Evolutionary conservation across 2,888 invertebrate genomes (phyloP).

Genomic region (Drosophila pseudotakahashii): DNA sequence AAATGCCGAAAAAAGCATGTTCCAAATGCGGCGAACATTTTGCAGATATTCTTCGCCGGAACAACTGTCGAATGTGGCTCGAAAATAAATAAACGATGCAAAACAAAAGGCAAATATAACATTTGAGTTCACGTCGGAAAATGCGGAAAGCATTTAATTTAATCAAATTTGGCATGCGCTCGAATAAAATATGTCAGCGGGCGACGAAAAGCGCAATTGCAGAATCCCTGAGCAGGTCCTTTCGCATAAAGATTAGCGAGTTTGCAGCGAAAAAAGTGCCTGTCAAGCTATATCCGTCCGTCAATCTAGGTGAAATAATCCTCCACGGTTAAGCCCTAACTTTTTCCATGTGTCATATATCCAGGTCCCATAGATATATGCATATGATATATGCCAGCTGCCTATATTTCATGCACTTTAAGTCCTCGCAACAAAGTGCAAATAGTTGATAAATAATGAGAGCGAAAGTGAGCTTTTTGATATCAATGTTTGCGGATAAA

Average conservation of each 20-base stretch:
- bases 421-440: neutral
- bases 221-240: neutral
- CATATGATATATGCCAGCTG: no score
- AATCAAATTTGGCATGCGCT: constrained; percentile 54
- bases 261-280: neutral
- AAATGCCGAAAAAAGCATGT: constrained; percentile 20
- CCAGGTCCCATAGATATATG: no score
- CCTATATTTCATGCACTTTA: neutral
- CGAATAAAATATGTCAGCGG: constrained; percentile 48
- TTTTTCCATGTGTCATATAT: neutral
- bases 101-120: constrained; percentile 30
- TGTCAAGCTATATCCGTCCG: constrained; percentile 6
- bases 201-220: neutral
- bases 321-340: neutral
- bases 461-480: neutral
- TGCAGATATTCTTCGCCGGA: constrained; percentile 20
- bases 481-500: neutral
- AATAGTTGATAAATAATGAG: neutral
- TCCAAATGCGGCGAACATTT: constrained; percentile 38
- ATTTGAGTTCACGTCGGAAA: constrained; percentile 41
- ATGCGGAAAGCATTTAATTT: constrained; percentile 52
- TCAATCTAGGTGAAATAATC: constrained; percentile 21
- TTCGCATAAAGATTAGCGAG: constrained; percentile 15
- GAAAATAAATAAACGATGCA: constrained; percentile 11
- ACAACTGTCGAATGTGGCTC: constrained; percentile 18